phyloP scores from a whole-genome alignment of 2,888 invertebrate genomes.

The Pollenia griseotomentosa region DNA sequence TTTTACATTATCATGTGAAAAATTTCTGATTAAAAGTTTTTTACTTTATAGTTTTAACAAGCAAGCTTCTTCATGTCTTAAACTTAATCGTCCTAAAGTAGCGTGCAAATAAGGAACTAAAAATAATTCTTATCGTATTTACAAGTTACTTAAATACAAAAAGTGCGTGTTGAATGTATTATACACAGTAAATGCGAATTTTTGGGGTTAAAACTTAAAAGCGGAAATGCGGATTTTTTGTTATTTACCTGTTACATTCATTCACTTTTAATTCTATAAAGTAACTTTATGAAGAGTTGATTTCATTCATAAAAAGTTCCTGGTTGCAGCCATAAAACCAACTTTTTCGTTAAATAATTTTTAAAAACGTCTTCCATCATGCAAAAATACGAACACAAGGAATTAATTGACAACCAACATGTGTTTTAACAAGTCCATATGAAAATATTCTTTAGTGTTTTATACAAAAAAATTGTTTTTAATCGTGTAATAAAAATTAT shows the following conservation, averaged over 20 bases:
- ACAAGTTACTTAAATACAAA: conserved; percentile 22
- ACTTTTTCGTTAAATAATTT: conserved; percentile 19
- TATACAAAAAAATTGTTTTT: background rate
- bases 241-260: conserved; percentile 54
- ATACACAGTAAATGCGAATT: conserved; percentile 40
- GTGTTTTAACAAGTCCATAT: conserved; percentile 56
- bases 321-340: conserved; percentile 17
- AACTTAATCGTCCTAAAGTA: background rate
- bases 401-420: conserved; percentile 60
- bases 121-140: conserved; percentile 54
- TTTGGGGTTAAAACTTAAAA: conserved; percentile 50
- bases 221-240: conserved; percentile 69
- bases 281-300: background rate
- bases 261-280: conserved; percentile 1
- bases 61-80: background rate
- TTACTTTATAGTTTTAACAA: too few relatives aligned
- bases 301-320: conserved; percentile 28
- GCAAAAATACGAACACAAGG: background rate
- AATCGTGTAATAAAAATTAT: conserved; percentile 1
- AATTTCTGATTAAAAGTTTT: too few relatives aligned
- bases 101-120: conserved; percentile 34
- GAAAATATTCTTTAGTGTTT: conserved; percentile 36
- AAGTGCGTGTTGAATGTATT: conserved; percentile 66
- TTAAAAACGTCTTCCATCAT: conserved; percentile 15
- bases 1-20: too few relatives aligned